Conservation (phyloP, 1,140 invertebrate genomes). For the Ericerus pela region DNA sequence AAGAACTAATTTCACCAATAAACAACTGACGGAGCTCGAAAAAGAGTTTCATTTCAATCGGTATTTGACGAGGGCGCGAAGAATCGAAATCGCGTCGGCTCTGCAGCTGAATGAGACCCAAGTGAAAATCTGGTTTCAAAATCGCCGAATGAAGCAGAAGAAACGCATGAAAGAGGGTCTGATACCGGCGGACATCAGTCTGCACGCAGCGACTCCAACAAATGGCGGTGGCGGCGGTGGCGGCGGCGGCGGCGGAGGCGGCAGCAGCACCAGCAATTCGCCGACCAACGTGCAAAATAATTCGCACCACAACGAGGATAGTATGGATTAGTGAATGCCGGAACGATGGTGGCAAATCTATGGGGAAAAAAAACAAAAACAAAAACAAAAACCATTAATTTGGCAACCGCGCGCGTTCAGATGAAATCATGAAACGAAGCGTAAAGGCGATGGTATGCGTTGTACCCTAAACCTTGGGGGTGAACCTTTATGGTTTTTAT, state of each 20-base stretch:
- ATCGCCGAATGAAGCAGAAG: constrained; percentile 85
- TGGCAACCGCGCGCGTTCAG: no score
- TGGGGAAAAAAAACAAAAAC: no score
- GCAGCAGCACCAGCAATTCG: constrained; percentile 35
- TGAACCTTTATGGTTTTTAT: no score
- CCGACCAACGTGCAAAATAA: constrained; percentile 27
- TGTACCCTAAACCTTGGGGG: no score
- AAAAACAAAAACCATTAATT: no score
- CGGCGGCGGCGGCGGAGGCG: constrained; percentile 25
- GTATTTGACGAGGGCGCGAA: constrained; percentile 85
- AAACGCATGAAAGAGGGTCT: constrained; percentile 83
- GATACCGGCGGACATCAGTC: constrained; percentile 42
- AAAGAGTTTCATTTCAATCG: constrained; percentile 99
- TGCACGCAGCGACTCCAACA: neutral
- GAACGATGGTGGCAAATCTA: no score
- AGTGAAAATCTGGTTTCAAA: constrained; percentile 86
- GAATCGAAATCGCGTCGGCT: constrained; percentile 94
- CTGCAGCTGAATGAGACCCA: constrained; percentile 95
- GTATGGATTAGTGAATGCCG: constrained; percentile 2
- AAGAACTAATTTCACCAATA: constrained; percentile 96
- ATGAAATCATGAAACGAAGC: no score
- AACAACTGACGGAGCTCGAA: constrained; percentile 94
- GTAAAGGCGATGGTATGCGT: no score
- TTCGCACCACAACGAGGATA: constrained; percentile 1
- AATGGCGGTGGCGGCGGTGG: neutral